Conservation (phyloP, 2,888 invertebrate species). For the Drosophila nr. medialis region DNA sequence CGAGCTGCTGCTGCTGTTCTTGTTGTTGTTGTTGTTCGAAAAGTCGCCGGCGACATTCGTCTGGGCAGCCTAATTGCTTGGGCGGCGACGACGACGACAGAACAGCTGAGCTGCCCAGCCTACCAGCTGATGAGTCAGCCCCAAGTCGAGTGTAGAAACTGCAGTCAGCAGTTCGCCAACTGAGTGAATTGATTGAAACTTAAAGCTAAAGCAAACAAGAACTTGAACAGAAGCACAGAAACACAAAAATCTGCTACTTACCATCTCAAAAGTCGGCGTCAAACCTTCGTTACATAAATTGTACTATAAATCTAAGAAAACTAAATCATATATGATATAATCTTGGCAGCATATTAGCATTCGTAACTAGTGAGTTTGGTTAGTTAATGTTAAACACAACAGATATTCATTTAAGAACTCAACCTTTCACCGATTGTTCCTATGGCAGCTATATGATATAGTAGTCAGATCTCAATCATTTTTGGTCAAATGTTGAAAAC, state of each 20-base stretch:
- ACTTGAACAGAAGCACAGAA: background rate
- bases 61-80: constrained; percentile 53
- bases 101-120: constrained; percentile 13
- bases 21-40: constrained; percentile 27
- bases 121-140: constrained; percentile 55
- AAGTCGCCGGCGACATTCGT: constrained; percentile 52
- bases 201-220: background rate
- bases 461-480: no score
- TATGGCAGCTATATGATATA: no score
- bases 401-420: no score
- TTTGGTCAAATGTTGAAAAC: no score
- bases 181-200: background rate
- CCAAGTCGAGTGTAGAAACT: constrained; percentile 19
- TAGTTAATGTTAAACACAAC: no score
- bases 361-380: background rate
- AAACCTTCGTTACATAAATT: background rate
- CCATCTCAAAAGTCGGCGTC: background rate
- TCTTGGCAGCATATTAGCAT: background rate
- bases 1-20: background rate
- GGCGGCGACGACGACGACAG: background rate
- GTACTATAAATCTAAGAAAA: background rate
- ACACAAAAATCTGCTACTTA: background rate
- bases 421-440: no score
- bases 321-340: background rate
- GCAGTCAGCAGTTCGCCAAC: background rate